Evolutionary conservation across 2,888 invertebrate species (phyloP).

Genomic region (Molanna angustata): DNA sequence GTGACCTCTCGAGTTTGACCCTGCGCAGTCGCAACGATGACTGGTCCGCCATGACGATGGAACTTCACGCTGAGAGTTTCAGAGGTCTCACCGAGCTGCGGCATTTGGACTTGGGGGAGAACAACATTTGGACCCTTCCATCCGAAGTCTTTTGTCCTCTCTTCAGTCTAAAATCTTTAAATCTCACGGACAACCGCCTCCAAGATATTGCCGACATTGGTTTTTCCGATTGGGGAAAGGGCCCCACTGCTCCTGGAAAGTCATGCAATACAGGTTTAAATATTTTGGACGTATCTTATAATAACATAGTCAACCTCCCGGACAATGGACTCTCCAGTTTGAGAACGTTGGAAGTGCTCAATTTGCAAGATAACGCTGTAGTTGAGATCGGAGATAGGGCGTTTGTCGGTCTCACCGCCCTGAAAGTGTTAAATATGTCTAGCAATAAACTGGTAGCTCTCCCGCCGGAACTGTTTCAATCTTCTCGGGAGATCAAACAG

Average conservation of each 20-base stretch:
- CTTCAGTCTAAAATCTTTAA: constrained; percentile 64
- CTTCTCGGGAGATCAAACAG: constrained; percentile 66
- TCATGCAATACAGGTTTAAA: constrained; percentile 69
- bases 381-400: constrained; percentile 73
- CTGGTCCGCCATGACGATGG: constrained; percentile 78
- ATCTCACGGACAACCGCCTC: constrained; percentile 74
- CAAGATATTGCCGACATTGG: constrained; percentile 74
- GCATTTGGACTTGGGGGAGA: constrained; percentile 68
- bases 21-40: constrained; percentile 74
- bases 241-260: constrained; percentile 64
- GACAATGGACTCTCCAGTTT: constrained; percentile 70
- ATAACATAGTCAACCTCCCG: constrained; percentile 67
- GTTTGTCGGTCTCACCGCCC: constrained; percentile 65
- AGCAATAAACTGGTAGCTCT: constrained; percentile 76
- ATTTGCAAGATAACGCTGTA: constrained; percentile 74
- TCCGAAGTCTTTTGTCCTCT: constrained; percentile 71
- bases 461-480: constrained; percentile 75
- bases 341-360: constrained; percentile 65
- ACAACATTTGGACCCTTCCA: constrained; percentile 74
- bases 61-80: constrained; percentile 71
- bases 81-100: constrained; percentile 66
- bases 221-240: constrained; percentile 71
- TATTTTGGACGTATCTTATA: constrained; percentile 69
- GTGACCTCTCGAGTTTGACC: constrained; percentile 65
- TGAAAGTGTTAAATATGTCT: constrained; percentile 73